These are phyloP conservation scores for Drosophila mimetica DNA, from an alignment of 2,888 invertebrate species.

Conservation along the genomic window DNA sequence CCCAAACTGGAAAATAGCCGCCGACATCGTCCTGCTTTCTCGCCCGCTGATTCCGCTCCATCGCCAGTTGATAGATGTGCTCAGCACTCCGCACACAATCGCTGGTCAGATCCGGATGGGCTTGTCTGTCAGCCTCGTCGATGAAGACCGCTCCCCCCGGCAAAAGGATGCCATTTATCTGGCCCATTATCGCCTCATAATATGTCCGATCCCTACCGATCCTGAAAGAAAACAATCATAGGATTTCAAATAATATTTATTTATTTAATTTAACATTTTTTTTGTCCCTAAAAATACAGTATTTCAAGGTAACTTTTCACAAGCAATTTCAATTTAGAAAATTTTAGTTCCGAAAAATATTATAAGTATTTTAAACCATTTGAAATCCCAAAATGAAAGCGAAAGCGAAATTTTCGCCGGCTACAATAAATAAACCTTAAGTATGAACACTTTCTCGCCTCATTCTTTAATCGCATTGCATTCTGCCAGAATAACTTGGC, in stretches of 20 bases:
- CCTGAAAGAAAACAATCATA: slow-evolving; percentile 84
- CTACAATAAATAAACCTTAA: background rate
- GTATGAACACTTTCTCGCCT: slow-evolving; percentile 8
- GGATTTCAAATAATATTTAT: too few species aligned
- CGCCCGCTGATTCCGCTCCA: slow-evolving; percentile 88
- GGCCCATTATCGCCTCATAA: slow-evolving; percentile 86
- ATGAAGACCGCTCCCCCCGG: slow-evolving; percentile 93
- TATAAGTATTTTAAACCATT: too few species aligned
- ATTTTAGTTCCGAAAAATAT: too few species aligned
- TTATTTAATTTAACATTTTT: background rate
- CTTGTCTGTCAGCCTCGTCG: slow-evolving; percentile 79
- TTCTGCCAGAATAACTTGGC: slow-evolving; percentile 9
- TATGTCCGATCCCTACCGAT: slow-evolving; percentile 86
- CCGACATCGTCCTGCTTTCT: slow-evolving; percentile 87
- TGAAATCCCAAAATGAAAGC: slow-evolving; percentile 1
- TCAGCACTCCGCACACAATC: slow-evolving; percentile 88
- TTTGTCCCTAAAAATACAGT: too few species aligned
- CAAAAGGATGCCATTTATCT: slow-evolving; percentile 90
- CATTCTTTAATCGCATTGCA: slow-evolving; percentile 12
- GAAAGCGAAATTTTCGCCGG: background rate
- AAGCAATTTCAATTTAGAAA: too few species aligned
- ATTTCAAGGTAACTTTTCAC: too few species aligned
- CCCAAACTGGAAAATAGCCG: slow-evolving; percentile 93
- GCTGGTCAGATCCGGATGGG: slow-evolving; percentile 69
- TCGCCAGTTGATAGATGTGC: slow-evolving; percentile 88